These are phyloP conservation scores for Chamaetylas fuelleborni DNA, from an alignment of 2,113 vertebrate species.

Conservation along the genomic window DNA sequence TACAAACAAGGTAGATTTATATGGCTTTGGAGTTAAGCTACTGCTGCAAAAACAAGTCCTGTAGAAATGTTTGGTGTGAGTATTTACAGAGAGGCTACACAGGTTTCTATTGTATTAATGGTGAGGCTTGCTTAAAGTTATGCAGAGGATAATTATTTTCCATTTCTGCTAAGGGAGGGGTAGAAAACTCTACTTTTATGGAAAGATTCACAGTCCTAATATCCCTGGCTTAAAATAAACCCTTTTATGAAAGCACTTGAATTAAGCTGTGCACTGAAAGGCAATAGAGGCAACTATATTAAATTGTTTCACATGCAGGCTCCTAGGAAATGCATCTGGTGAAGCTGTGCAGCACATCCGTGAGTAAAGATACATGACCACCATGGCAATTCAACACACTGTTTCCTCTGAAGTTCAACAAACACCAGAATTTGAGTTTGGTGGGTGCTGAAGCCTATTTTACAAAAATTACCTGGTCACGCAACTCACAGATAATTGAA, in stretches of 20 bases:
- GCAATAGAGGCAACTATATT: not conserved
- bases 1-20: constrained; percentile 55
- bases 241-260: not conserved
- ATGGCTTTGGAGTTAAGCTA: constrained; percentile 35
- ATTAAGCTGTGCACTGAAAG: not conserved
- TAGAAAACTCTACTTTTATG: not conserved
- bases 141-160: not conserved
- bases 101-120: not conserved
- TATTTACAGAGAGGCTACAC: not conserved
- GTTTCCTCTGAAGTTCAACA: not conserved
- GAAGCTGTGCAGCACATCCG: not conserved
- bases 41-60: constrained; percentile 21
- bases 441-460: not conserved
- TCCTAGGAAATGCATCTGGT: not conserved
- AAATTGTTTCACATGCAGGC: not conserved
- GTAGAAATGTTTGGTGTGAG: not conserved
- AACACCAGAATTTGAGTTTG: not conserved
- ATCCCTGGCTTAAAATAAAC: not conserved
- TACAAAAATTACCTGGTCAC: not conserved
- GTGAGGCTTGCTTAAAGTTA: not conserved
- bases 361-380: not conserved
- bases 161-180: not conserved
- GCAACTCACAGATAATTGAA: not conserved
- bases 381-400: not conserved
- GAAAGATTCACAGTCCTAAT: not conserved